phyloP scores from a whole-genome alignment of 2,113 vertebrate species.

The Zosterops japonicus region DNA sequence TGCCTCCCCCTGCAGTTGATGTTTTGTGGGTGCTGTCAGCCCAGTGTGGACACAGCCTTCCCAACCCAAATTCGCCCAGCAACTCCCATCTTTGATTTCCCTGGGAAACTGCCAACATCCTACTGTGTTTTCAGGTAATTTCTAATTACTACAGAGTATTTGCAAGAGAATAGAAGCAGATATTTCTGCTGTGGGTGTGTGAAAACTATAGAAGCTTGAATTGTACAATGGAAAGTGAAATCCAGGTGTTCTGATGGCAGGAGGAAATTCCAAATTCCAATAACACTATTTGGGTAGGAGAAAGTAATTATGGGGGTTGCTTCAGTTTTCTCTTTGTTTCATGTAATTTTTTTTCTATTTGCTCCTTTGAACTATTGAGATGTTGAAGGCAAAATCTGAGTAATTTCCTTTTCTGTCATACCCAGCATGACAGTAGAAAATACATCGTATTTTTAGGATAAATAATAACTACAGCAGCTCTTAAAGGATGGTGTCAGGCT shows the following conservation, averaged over 20 bases:
- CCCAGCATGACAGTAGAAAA: background rate
- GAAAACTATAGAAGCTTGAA: background rate
- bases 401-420: background rate
- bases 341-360: background rate
- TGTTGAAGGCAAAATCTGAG: background rate
- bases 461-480: background rate
- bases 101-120: background rate
- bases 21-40: background rate
- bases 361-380: background rate
- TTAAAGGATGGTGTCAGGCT: background rate
- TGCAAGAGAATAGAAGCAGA: background rate
- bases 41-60: background rate
- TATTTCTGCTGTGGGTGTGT: background rate
- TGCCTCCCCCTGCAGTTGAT: background rate
- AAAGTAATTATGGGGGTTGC: background rate
- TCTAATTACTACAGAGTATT: background rate
- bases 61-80: background rate
- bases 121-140: background rate
- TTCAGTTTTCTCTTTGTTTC: background rate
- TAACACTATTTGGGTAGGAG: background rate
- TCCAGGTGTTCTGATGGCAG: background rate
- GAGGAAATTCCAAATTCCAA: background rate
- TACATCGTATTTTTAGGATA: background rate
- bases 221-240: background rate
- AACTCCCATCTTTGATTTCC: background rate